Conservation (phyloP, 1,140 invertebrate genomes). For the Drosophila rhopaloa region DNA sequence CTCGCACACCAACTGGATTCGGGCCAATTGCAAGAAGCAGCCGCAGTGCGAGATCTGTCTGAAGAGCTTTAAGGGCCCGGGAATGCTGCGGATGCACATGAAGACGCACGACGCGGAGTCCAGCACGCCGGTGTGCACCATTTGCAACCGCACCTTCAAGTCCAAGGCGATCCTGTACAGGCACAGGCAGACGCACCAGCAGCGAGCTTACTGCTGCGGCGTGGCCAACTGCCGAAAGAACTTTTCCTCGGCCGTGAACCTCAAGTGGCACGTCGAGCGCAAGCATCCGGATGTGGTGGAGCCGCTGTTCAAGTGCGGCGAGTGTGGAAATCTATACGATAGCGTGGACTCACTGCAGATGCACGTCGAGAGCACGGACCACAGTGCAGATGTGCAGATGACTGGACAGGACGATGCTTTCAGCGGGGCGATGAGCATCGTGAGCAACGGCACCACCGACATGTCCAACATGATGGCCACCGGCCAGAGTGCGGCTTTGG, state of each 20-base stretch:
- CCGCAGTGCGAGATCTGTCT: constrained; percentile 87
- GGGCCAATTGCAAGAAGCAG: constrained; percentile 87
- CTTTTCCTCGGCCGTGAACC: constrained; percentile 72
- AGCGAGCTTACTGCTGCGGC: constrained; percentile 76
- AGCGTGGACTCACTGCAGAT: constrained; percentile 67
- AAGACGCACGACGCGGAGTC: constrained; percentile 86
- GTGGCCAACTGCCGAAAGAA: constrained; percentile 79
- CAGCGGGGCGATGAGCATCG: constrained; percentile 72
- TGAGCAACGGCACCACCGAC: constrained; percentile 67
- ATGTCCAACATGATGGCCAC: constrained; percentile 61
- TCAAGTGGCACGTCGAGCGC: constrained; percentile 73
- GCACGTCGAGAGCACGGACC: constrained; percentile 75
- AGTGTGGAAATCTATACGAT: constrained; percentile 66
- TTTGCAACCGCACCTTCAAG: constrained; percentile 86
- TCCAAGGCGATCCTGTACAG: constrained; percentile 86
- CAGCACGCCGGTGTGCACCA: constrained; percentile 86
- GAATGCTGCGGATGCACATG: constrained; percentile 88
- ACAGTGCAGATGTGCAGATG: constrained; percentile 41
- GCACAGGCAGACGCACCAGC: constrained; percentile 87
- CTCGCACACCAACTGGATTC: constrained; percentile 87
- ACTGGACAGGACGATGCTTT: constrained; percentile 44
- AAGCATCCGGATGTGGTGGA: constrained; percentile 73
- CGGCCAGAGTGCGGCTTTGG: constrained; percentile 21
- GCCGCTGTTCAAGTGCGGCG: constrained; percentile 72
- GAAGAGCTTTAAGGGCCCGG: constrained; percentile 86